Evolutionary conservation across 2,797 vertebrate species (phyloP), one percentile per base, ranked within the genome.

Genomic region (Chromobotia macracanthus): DNA sequence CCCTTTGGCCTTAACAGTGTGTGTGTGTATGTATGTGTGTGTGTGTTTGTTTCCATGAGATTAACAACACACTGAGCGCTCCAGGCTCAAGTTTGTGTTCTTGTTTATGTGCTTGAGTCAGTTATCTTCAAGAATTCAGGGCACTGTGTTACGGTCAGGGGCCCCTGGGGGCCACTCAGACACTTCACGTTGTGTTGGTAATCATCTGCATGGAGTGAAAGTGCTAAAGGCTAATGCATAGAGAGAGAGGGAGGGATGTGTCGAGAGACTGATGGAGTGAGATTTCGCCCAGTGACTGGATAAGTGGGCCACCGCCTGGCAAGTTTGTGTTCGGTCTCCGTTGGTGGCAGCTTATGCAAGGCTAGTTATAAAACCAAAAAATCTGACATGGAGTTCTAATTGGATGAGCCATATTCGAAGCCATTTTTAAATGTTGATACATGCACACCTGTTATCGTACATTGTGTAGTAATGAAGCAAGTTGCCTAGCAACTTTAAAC

Each of bases 111-210:
- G 72, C 65, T 56, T 55, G 55, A 68, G 41, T 70, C 56, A 25
- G 48, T 81, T 76, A 44, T 81, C 74, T 72, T 81, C 50, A 38
- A 77, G 56, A 70, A 75, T 77, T 72, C 38, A 50, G 56, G 60
- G 28, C 58, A 63, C 74, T 3, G 44, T 50, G 66, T 48, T n/a
- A 69, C n/a, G 66, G 65, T 77, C 66, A 60, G 65, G 75, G 41
- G 23, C 66, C 44, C 76, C 21, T 44, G 48, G 68, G 25, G 76
- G 68, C 56, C 68, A 51, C 55, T 78, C 44, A 44, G 66, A 61
- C 75, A 70, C 67, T 78, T 78, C 76, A 78, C 10, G 76, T 71
- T 71, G 67, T 63, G 67, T 78, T 70, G 15, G 44, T 78, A 79
- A 79, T 79, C 58, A 16, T 71, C 68, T 38, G 67, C 56, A 38